Percentiles rank a stretch among this genome's conserved stretches.
phyloP scores from a whole-genome alignment of 2,113 vertebrate species.

The Tupaia tana region DNA sequence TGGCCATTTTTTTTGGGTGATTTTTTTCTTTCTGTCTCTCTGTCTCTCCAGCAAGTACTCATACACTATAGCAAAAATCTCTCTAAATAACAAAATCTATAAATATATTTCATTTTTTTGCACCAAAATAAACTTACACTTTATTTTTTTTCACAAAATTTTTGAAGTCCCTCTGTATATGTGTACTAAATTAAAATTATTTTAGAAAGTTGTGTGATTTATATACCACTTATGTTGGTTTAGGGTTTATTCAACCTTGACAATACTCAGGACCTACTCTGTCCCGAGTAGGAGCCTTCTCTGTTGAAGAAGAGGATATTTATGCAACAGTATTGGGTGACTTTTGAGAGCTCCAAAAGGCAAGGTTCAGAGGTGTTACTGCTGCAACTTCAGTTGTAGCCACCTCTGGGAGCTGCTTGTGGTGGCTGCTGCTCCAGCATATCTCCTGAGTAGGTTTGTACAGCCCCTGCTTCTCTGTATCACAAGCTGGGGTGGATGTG shows the following conservation, averaged over 20 bases:
- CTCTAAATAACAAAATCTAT: too few relatives aligned
- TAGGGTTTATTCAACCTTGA: background rate
- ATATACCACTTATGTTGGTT: background rate
- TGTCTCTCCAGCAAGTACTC: too few relatives aligned
- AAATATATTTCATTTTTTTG: too few relatives aligned
- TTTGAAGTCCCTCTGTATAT: background rate
- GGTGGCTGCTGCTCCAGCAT: background rate
- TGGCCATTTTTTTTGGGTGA: too few relatives aligned
- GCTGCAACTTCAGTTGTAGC: background rate
- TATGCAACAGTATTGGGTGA: background rate
- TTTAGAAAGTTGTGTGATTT: background rate
- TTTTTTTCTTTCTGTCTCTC: too few relatives aligned
- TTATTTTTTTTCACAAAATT: too few relatives aligned
- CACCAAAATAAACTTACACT: too few relatives aligned
- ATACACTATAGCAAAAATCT: too few relatives aligned
- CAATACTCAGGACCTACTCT: background rate
- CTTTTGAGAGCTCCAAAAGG: background rate
- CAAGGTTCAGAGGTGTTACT: background rate
- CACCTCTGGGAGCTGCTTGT: background rate
- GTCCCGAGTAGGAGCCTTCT: background rate
- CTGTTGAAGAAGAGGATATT: background rate
- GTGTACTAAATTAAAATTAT: background rate
- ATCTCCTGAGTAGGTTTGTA: background rate
- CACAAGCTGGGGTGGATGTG: too few relatives aligned
- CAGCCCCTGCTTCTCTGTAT: background rate